phyloP scores from a whole-genome alignment of 2,113 vertebrate genomes.

The Dryoscopus gambensis region DNA sequence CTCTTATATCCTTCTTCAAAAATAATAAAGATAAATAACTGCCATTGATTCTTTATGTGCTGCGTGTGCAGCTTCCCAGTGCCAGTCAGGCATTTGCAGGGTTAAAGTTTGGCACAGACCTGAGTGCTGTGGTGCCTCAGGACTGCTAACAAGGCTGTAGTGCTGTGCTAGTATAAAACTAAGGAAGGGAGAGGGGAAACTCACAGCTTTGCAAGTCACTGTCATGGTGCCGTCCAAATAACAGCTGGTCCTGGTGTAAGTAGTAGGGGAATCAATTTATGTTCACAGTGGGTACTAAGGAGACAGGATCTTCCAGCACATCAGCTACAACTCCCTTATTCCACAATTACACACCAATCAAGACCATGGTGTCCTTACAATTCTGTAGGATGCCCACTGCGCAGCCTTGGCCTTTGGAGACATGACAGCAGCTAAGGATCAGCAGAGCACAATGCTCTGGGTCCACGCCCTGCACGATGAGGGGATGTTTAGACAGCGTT shows the following conservation, averaged over 20 bases:
- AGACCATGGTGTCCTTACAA: neutral
- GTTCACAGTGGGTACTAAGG: neutral
- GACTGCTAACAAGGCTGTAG: too few relatives aligned
- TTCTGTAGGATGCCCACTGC: neutral
- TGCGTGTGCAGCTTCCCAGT: neutral
- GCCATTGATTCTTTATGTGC: neutral
- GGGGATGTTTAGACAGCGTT: neutral
- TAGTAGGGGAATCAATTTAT: neutral
- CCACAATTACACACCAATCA: rapidly evolving
- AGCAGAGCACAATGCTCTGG: neutral
- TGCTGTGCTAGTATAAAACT: neutral
- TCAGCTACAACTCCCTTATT: neutral
- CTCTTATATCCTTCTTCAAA: neutral
- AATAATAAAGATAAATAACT: neutral
- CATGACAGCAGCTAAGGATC: neutral
- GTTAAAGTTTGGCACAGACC: neutral
- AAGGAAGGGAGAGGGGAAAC: neutral
- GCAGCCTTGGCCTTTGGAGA: neutral
- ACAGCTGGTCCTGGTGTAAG: neutral
- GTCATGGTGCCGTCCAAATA: neutral
- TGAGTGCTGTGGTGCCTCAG: neutral
- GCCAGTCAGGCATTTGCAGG: neutral
- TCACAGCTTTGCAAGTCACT: neutral
- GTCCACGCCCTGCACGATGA: neutral
- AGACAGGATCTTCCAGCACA: neutral